These are phyloP conservation scores for Halcyon leucocephala DNA, from an alignment of 2,797 vertebrate species.

Conservation along the genomic window DNA sequence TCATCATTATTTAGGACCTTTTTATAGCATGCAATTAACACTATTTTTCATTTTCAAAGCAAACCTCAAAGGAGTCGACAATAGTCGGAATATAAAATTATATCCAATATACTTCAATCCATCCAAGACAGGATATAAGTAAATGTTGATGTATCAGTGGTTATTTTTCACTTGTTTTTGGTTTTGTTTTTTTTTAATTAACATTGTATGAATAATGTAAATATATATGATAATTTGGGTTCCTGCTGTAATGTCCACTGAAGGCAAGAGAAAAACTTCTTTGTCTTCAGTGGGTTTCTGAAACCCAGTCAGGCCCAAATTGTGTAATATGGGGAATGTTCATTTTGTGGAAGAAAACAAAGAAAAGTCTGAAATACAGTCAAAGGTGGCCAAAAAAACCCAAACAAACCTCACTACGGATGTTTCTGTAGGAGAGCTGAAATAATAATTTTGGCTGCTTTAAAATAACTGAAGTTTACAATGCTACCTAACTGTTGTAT, in stretches of 20 bases:
- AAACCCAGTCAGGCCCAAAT: background rate
- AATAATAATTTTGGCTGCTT: background rate
- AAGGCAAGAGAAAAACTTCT: background rate
- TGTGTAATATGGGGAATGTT: accelerated
- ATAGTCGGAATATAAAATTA: constrained; percentile 32
- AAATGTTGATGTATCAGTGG: background rate
- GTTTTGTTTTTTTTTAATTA: background rate
- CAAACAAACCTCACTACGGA: background rate
- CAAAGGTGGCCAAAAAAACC: background rate
- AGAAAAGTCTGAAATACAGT: background rate
- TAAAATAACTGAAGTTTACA: background rate
- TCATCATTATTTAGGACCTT: constrained; percentile 43
- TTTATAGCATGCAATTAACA: constrained; percentile 27
- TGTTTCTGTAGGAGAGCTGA: background rate
- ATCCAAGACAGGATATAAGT: background rate
- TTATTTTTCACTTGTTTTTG: background rate
- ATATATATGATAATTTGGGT: constrained; percentile 42
- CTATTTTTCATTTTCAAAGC: constrained; percentile 76
- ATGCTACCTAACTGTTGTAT: background rate
- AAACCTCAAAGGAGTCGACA: constrained; percentile 63
- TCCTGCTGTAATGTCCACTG: background rate
- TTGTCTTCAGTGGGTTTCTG: background rate
- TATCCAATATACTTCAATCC: background rate
- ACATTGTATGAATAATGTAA: constrained; percentile 63
- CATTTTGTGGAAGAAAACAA: background rate